Percentiles rank a stretch among this genome's conserved stretches.
These are phyloP conservation scores for Pollenia labialis DNA, from an alignment of 2,888 invertebrate genomes.

Conservation along the genomic window DNA sequence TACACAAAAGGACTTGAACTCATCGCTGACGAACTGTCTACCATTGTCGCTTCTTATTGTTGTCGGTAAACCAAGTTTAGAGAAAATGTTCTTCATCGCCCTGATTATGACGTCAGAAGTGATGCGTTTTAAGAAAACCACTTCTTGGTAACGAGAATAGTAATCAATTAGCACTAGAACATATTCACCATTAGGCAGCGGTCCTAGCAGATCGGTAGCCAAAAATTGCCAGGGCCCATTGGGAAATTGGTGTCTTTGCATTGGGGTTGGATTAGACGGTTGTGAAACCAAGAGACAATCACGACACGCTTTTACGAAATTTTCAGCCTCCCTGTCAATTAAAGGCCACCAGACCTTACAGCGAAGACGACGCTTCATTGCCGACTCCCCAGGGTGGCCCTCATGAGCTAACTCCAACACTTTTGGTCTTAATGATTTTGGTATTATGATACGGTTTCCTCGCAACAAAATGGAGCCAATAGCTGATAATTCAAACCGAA, in stretches of 20 bases:
- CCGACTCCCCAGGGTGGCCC: conserved; percentile 64
- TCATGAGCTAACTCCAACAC: conserved; percentile 56
- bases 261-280: conserved; percentile 49
- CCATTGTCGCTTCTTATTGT: conserved; percentile 73
- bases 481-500: conserved; percentile 54
- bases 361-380: conserved; percentile 58
- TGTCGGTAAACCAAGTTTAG: conserved; percentile 63
- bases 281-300: conserved; percentile 64
- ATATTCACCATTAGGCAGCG: conserved; percentile 62
- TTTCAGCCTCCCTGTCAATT: too few relatives aligned
- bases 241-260: conserved; percentile 64
- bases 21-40: conserved; percentile 68
- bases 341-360: conserved; percentile 68
- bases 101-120: conserved; percentile 60
- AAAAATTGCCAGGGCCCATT: conserved; percentile 65
- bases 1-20: conserved; percentile 69
- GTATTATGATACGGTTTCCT: conserved; percentile 57
- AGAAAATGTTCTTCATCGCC: conserved; percentile 63
- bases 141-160: conserved; percentile 60
- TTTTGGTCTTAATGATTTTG: conserved; percentile 30
- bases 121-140: conserved; percentile 56
- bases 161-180: conserved; percentile 68
- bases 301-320: conserved; percentile 55
- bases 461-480: conserved; percentile 61
- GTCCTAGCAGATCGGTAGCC: conserved; percentile 63